phyloP scores from a whole-genome alignment of 2,113 vertebrate genomes.

The Thinocorus orbignyianus region DNA sequence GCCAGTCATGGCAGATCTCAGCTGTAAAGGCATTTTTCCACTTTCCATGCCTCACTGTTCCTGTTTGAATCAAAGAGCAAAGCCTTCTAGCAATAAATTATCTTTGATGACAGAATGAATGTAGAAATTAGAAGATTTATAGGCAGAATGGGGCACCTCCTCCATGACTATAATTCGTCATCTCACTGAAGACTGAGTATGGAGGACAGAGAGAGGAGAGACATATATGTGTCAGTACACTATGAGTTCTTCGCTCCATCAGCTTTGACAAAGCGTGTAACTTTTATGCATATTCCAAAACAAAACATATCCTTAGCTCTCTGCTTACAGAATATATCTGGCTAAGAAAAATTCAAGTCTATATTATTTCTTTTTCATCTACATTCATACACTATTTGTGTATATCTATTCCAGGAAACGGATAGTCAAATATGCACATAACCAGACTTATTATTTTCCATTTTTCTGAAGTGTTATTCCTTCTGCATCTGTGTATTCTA shows the following conservation, averaged over 20 bases:
- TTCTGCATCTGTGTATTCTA: background rate
- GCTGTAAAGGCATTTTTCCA: background rate
- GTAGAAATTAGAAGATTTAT: background rate
- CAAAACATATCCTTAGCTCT: background rate
- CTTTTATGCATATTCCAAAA: background rate
- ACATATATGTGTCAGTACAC: background rate
- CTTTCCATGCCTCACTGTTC: background rate
- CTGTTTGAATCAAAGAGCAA: background rate
- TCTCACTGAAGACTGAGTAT: background rate
- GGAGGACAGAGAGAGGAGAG: background rate
- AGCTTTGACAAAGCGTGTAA: background rate
- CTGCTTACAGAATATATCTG: background rate
- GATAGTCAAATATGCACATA: background rate
- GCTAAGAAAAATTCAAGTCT: background rate
- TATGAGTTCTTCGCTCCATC: background rate
- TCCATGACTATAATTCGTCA: background rate
- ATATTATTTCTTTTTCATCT: background rate
- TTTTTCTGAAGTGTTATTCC: background rate
- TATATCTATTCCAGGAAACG: background rate
- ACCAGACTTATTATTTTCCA: no score
- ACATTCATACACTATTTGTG: background rate
- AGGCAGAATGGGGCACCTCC: background rate
- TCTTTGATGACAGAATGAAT: background rate
- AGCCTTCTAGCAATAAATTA: background rate
- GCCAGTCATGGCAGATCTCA: background rate